Percentiles rank a stretch among this genome's conserved stretches.
These are phyloP conservation scores for Lophius piscatorius DNA, from an alignment of 2,113 vertebrate genomes.

Conservation along the genomic window DNA sequence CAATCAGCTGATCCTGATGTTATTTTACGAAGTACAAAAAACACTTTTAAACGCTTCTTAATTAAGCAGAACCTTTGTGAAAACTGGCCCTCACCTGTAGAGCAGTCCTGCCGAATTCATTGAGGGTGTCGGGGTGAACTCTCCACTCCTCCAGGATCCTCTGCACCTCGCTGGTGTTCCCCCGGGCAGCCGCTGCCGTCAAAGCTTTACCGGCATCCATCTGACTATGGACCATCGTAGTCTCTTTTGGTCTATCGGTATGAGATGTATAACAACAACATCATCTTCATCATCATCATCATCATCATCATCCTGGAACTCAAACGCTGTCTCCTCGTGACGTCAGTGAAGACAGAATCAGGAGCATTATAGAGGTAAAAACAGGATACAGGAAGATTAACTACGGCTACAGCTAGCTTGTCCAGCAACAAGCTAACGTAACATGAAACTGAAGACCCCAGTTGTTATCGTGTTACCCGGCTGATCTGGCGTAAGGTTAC, in stretches of 20 bases:
- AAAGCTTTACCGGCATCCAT: conserved; percentile 84
- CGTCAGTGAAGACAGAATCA: too few relatives aligned
- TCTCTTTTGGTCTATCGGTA: too few relatives aligned
- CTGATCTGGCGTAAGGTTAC: conserved; percentile 18
- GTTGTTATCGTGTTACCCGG: conserved; percentile 52
- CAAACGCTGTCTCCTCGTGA: too few relatives aligned
- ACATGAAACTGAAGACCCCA: conserved; percentile 16
- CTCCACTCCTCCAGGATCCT: conserved; percentile 84
- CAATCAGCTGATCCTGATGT: too few relatives aligned
- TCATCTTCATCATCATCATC: too few relatives aligned
- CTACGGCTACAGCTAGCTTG: conserved; percentile 38
- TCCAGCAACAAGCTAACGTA: conserved; percentile 42
- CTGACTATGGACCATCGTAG: conserved; percentile 84
- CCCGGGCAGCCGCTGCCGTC: conserved; percentile 85
- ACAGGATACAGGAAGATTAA: neutral
- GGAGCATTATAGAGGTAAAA: too few relatives aligned
- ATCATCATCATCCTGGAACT: too few relatives aligned
- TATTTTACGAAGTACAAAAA: too few relatives aligned
- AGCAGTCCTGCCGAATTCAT: conserved; percentile 87
- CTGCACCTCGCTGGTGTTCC: conserved; percentile 82
- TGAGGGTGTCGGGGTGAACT: conserved; percentile 84
- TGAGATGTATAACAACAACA: too few relatives aligned
- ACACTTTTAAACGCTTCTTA: too few relatives aligned
- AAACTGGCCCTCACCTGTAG: conserved; percentile 81
- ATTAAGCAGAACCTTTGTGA: too few relatives aligned